A percentile compares a stretch with the other conserved stretches of the same genome.
Evolutionary conservation across 1,140 invertebrate genomes (phyloP).

Genomic region (Chelonus insularis): DNA sequence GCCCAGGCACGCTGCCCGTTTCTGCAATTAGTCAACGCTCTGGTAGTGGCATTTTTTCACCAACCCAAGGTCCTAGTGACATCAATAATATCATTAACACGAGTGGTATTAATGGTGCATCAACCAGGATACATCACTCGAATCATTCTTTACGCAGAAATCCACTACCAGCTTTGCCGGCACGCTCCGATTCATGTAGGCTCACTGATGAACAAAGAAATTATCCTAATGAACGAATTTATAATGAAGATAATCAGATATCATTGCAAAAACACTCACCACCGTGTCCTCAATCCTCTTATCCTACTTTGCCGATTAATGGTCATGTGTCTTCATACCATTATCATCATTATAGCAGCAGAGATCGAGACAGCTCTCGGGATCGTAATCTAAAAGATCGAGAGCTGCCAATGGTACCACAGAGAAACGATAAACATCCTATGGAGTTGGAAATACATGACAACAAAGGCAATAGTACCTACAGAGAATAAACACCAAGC

Average conservation of each 20-base stretch:
- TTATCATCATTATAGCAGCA: conserved; percentile 43
- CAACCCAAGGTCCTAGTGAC: not conserved
- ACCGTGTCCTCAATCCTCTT: conserved; percentile 42
- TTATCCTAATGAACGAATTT: conserved; percentile 31
- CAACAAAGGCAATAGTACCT: conserved; percentile 36
- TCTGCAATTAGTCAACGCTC: conserved; percentile 30
- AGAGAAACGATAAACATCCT: conserved; percentile 25
- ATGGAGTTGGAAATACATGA: conserved; percentile 42
- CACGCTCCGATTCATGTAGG: conserved; percentile 25
- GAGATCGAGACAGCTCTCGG: conserved; percentile 27
- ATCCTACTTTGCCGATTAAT: conserved; percentile 48
- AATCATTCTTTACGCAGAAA: conserved; percentile 39
- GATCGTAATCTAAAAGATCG: conserved; percentile 10
- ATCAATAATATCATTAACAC: conserved; percentile 1
- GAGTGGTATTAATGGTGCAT: not conserved
- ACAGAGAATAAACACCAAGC: conserved; percentile 39
- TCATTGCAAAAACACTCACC: conserved; percentile 42
- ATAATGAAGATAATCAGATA: conserved; percentile 37
- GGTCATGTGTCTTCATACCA: conserved; percentile 41
- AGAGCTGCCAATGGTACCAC: conserved; percentile 18
- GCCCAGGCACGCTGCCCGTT: conserved; percentile 54
- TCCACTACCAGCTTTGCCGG: conserved; percentile 20
- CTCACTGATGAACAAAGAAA: conserved; percentile 7
- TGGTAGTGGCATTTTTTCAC: not conserved
- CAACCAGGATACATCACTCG: conserved; percentile 30